These are phyloP conservation scores for Linnaemya tessellans DNA, from an alignment of 2,888 invertebrate species.

Conservation along the genomic window DNA sequence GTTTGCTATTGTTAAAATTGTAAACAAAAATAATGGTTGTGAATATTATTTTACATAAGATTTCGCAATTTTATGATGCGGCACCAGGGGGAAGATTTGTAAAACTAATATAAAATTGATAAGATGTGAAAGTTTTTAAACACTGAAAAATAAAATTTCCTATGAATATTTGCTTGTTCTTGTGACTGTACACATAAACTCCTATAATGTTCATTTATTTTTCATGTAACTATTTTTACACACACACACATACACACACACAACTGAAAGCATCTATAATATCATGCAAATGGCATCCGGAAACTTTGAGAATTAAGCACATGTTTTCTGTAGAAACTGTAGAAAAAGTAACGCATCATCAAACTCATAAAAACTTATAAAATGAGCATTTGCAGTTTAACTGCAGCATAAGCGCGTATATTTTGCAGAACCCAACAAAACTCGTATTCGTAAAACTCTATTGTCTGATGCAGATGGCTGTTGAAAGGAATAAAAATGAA, in stretches of 20 bases:
- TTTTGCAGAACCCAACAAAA: neutral
- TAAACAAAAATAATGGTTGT: too few relatives aligned
- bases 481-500: neutral
- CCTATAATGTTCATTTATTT: too few relatives aligned
- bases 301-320: neutral
- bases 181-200: too few relatives aligned
- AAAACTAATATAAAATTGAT: too few relatives aligned
- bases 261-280: neutral
- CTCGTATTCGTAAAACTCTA: neutral
- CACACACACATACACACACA: too few relatives aligned
- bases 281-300: neutral
- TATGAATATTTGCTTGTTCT: too few relatives aligned
- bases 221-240: neutral
- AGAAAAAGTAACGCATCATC: neutral
- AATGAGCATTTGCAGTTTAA: neutral
- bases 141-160: too few relatives aligned
- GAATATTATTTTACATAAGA: too few relatives aligned
- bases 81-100: too few relatives aligned
- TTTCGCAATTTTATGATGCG: too few relatives aligned
- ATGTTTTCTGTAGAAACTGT: neutral
- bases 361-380: neutral
- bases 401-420: neutral
- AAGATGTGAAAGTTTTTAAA: too few relatives aligned
- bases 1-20: neutral
- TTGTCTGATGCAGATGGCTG: neutral